Base-by-base conservation (phyloP, 2,113 vertebrate species). In the Halcyon senegalensis region DNA sequence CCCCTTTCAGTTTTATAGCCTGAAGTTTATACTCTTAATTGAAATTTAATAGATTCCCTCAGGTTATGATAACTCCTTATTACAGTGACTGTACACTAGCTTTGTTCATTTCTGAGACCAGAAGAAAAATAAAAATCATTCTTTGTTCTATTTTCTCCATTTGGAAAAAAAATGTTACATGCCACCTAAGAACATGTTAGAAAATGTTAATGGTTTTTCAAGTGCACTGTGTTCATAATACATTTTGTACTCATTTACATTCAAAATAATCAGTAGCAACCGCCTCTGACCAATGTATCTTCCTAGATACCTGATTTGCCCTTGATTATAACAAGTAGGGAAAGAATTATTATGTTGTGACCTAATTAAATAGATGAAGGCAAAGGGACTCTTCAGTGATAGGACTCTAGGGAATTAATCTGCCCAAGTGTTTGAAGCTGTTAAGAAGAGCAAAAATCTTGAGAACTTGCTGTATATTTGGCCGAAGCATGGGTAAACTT, bases 1-100 rank as follows among this genome's bases (percentile, higher is more conserved):
- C 90, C 78, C 84, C 82, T 88, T 92, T 96, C 73, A 88, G 63
- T 81, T 97, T 90, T 89, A 90, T 90, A 96, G 50, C 94, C 94
- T 91, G 96, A 95, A 84, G 72, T 84, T 87, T 92, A 62, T 85
- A 69, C 73, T 96, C 48, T 89, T 97, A 97, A 97, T 93, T 97
- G 93, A 95, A 97, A 97, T 92, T 87, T 96, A 94, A 96, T 94
- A 92, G 82, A 92, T 96, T 94, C 84, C 66, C 95, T 74, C 87
- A 96, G 89, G 95, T 97, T 94, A 84, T 95, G 77, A 86, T 95
- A 94, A 79, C 56, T 96, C 72, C 79, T 92, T 81, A 89, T 95
- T 95, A 67, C 64, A 4, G 0, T 81, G 78, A 89, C 69, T 95
- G 28, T 89, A 63, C 37, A 35, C 44, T 53, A 41, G 44, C 46